phyloP scores from a whole-genome alignment of 2,888 invertebrate genomes.

The Acronicta leporina region DNA sequence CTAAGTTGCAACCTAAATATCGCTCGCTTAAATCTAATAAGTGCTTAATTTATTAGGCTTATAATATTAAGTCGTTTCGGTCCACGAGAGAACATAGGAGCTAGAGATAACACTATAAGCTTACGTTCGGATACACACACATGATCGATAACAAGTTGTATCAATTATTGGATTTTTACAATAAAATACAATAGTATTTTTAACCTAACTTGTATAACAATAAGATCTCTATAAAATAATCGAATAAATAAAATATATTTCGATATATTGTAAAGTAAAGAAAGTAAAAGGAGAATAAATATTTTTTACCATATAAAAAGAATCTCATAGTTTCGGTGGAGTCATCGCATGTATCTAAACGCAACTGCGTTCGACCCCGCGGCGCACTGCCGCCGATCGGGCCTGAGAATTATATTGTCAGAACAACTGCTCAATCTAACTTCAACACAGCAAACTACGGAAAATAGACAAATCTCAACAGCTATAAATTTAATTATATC shows the following conservation, averaged over 20 bases:
- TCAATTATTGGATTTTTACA: constrained; percentile 34
- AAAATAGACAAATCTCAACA: constrained; percentile 81
- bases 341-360: constrained; percentile 57
- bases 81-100: constrained; percentile 71
- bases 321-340: constrained; percentile 52
- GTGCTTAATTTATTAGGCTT: constrained; percentile 77
- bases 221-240: constrained; percentile 39
- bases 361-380: constrained; percentile 41
- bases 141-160: constrained; percentile 37
- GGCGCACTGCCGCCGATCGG: constrained; percentile 56
- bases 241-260: constrained; percentile 43
- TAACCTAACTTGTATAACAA: constrained; percentile 46
- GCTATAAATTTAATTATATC: constrained; percentile 60
- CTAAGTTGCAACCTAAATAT: constrained; percentile 77
- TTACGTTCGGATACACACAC: constrained; percentile 63
- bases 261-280: constrained; percentile 23
- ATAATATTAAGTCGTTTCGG: constrained; percentile 74
- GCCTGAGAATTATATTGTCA: constrained; percentile 66
- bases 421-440: constrained; percentile 67
- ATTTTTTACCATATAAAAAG: constrained; percentile 43
- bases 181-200: constrained; percentile 35
- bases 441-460: constrained; percentile 80
- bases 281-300: constrained; percentile 51
- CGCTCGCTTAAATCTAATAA: constrained; percentile 74
- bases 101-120: constrained; percentile 69